Evolutionary conservation across 2,797 vertebrate species (phyloP).

Genomic region (Neoniphon sammara): DNA sequence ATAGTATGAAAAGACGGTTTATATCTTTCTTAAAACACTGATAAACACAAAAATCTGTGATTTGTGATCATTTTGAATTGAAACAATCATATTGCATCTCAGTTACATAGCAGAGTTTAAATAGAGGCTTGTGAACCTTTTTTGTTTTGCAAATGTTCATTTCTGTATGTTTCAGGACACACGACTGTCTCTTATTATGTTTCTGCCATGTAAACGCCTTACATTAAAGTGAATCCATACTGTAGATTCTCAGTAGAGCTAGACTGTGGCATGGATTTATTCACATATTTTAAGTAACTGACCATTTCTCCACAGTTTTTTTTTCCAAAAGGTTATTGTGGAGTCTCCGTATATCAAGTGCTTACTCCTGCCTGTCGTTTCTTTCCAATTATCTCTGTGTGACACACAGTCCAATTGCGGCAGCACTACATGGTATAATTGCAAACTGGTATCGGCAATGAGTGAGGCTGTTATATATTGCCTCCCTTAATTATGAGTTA

Average conservation of each 20-base stretch:
- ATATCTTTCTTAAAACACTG: background rate
- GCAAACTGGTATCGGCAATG: constrained; percentile 42
- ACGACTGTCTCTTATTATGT: background rate
- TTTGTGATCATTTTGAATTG: background rate
- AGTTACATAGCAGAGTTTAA: background rate
- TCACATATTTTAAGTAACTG: background rate
- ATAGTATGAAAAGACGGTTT: background rate
- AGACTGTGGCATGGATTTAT: background rate
- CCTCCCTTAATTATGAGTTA: constrained; percentile 58
- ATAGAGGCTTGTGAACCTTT: too few relatives aligned
- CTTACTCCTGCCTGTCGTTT: constrained; percentile 29
- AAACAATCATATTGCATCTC: background rate
- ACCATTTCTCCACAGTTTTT: constrained; percentile 10
- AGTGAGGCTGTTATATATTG: constrained; percentile 44
- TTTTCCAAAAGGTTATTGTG: constrained; percentile 11
- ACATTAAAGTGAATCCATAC: too few relatives aligned
- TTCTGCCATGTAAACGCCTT: background rate
- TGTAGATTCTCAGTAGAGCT: constrained; percentile 11
- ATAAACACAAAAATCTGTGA: too few relatives aligned
- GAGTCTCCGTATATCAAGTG: constrained; percentile 22
- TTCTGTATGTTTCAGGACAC: background rate
- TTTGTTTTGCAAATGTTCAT: too few relatives aligned
- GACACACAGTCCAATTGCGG: constrained; percentile 41
- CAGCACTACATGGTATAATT: constrained; percentile 51
- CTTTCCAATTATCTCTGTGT: constrained; percentile 49